These are phyloP conservation scores for Augochlorella aurata DNA, from an alignment of 2,888 invertebrate genomes.

Conservation along the genomic window DNA sequence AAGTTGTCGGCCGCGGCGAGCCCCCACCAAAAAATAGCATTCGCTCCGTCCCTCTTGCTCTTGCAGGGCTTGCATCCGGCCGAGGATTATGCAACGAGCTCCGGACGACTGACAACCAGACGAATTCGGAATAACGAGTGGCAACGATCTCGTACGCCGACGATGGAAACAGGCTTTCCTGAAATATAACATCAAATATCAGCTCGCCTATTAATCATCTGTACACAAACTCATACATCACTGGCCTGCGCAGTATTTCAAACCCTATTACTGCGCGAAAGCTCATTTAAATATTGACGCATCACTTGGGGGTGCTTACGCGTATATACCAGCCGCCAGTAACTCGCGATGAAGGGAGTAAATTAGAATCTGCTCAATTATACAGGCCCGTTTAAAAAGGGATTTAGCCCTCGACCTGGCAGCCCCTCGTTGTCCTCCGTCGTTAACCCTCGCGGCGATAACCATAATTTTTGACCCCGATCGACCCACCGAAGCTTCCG, in stretches of 20 bases:
- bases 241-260: constrained; percentile 6
- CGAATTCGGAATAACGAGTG: not conserved
- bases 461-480: not conserved
- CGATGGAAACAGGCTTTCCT: not conserved
- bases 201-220: constrained; percentile 6
- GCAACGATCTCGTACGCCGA: not conserved
- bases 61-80: not conserved
- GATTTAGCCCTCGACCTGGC: not conserved
- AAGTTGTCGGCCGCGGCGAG: constrained; percentile 33
- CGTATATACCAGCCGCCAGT: not conserved
- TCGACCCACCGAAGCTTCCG: too few relatives aligned
- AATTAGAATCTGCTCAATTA: constrained; percentile 2
- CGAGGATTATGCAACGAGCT: not conserved
- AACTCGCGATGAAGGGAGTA: not conserved
- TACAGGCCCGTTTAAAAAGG: constrained; percentile 8
- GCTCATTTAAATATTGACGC: constrained; percentile 18
- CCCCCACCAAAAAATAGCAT: constrained; percentile 21
- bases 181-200: constrained; percentile 12
- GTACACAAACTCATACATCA: constrained; percentile 5
- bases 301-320: constrained; percentile 12
- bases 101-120: not conserved
- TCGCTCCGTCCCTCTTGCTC: not conserved
- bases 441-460: not conserved
- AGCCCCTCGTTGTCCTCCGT: not conserved
- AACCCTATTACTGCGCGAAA: constrained; percentile 12